phyloP scores from a whole-genome alignment of 2,888 invertebrate species.

The Catonia carolina region DNA sequence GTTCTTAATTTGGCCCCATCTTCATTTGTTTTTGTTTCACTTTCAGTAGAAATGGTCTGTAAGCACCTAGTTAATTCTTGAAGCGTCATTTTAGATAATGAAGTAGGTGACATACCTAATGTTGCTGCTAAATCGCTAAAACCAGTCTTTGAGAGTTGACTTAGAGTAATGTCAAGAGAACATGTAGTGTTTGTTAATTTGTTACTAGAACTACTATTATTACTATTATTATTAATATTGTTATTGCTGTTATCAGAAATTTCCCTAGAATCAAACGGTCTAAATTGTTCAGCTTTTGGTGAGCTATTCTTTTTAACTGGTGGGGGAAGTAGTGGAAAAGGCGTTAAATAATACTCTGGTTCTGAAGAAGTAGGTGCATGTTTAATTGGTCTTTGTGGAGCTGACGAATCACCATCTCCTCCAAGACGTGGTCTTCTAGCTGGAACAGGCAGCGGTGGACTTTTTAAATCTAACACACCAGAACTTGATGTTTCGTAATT shows the following conservation, averaged over 20 bases:
- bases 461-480: conserved; percentile 38
- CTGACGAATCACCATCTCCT: conserved; percentile 41
- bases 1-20: conserved; percentile 29
- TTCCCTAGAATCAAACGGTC: conserved; percentile 8
- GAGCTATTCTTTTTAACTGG: conserved; percentile 39
- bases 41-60: conserved; percentile 47
- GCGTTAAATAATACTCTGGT: conserved; percentile 53
- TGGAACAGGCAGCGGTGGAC: conserved; percentile 57
- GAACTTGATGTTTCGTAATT: conserved; percentile 42
- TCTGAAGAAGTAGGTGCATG: conserved; percentile 35
- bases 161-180: conserved; percentile 68
- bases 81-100: conserved; percentile 77
- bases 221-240: conserved; percentile 1
- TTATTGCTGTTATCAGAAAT: background rate
- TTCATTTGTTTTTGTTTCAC: conserved; percentile 43
- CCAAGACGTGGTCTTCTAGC: conserved; percentile 49
- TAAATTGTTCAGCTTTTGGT: conserved; percentile 18
- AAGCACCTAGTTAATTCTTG: conserved; percentile 79
- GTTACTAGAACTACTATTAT: conserved; percentile 11
- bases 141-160: conserved; percentile 73
- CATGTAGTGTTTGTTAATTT: conserved; percentile 28
- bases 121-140: conserved; percentile 71
- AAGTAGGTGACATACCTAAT: conserved; percentile 67
- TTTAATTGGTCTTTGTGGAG: conserved; percentile 42
- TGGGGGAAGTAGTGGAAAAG: conserved; percentile 51